Percentiles rank a stretch among this genome's conserved stretches.
Evolutionary conservation across 2,113 vertebrate genomes (phyloP).

Genomic region (Sakesphorus luctuosus): DNA sequence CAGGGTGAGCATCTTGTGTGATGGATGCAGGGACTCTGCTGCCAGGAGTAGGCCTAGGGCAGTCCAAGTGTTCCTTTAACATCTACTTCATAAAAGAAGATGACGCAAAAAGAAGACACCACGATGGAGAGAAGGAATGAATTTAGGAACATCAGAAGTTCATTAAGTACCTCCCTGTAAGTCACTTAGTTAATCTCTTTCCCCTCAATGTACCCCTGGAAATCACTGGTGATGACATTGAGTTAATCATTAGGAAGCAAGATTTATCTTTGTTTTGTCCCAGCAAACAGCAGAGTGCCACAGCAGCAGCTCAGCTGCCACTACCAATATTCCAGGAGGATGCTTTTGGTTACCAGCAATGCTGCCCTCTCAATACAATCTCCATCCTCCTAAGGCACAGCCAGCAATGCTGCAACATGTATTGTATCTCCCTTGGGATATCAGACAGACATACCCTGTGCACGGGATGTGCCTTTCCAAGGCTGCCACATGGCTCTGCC

Average conservation of each 20-base stretch:
- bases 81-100: neutral
- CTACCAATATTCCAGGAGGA: neutral
- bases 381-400: neutral
- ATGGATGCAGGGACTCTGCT: neutral
- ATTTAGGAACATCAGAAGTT: conserved; percentile 3
- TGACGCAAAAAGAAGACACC: neutral
- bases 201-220: neutral
- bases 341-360: neutral
- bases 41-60: neutral
- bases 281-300: neutral
- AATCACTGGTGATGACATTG: neutral
- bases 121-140: neutral
- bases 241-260: neutral
- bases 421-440: accelerated
- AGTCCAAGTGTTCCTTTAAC: neutral
- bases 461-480: neutral
- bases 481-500: neutral
- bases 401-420: accelerated
- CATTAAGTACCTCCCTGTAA: neutral
- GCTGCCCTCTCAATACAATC: accelerated
- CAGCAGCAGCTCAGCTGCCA: neutral
- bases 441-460: accelerated
- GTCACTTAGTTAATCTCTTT: neutral
- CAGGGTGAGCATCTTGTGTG: neutral
- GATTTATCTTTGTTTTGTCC: neutral